Evolutionary conservation across 2,113 vertebrate genomes (phyloP).

Genomic region (Gadus chalcogrammus): DNA sequence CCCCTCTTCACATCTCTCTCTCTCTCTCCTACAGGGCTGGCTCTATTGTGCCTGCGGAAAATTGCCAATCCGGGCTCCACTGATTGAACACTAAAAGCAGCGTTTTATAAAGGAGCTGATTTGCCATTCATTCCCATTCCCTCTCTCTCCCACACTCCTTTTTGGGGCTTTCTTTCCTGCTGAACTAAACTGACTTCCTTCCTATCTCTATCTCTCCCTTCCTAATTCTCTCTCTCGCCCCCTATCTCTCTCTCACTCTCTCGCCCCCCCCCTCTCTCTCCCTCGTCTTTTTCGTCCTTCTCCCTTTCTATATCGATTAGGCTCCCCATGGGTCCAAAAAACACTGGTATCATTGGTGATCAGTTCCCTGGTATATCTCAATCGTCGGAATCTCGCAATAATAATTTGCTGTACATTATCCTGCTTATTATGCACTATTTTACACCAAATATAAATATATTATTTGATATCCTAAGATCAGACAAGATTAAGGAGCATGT

Average conservation of each 20-base stretch:
- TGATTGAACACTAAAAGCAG: slow-evolving; percentile 72
- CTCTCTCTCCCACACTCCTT: slow-evolving; percentile 41
- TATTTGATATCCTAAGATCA: no score
- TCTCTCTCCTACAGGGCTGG: slow-evolving; percentile 42
- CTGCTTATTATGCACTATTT: no score
- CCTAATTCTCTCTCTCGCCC: slow-evolving; percentile 18
- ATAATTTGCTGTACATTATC: no score
- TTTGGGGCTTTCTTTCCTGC: slow-evolving; percentile 18
- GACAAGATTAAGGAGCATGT: no score
- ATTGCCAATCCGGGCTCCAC: slow-evolving; percentile 66
- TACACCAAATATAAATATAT: no score
- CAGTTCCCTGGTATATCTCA: no score
- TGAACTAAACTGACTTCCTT: no score
- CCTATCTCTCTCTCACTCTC: slow-evolving; percentile 36
- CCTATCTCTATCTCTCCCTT: no score
- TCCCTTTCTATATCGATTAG: no score
- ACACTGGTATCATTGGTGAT: no score
- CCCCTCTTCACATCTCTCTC: slow-evolving; percentile 39
- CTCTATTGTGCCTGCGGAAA: slow-evolving; percentile 66
- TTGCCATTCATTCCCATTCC: slow-evolving; percentile 72
- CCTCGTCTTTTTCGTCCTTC: slow-evolving; percentile 14
- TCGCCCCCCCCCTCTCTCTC: slow-evolving; percentile 25
- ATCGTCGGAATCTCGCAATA: no score
- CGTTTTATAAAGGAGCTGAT: slow-evolving; percentile 71
- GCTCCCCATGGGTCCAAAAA: no score